A percentile compares a stretch with the other conserved stretches of the same genome.
phyloP scores from a whole-genome alignment of 2,797 vertebrate genomes.

The Hippopotamyrus pictus region DNA sequence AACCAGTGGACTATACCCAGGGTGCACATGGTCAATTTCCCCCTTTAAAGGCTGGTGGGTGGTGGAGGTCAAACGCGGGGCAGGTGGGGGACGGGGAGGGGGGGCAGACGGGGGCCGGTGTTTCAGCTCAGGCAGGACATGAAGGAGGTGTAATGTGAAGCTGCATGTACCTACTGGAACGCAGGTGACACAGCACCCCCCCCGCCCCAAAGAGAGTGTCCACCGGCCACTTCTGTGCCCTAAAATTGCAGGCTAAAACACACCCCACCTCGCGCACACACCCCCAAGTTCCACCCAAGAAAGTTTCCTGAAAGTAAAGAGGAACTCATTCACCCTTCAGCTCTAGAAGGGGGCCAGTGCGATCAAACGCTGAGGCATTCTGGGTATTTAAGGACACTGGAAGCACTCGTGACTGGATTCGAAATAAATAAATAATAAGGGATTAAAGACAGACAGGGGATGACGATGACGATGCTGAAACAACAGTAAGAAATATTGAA shows the following conservation, averaged over 20 bases:
- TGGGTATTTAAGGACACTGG: neutral
- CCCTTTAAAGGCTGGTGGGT: neutral
- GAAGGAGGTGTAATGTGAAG: neutral
- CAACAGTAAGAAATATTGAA: neutral
- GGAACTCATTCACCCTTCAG: slow-evolving; percentile 31
- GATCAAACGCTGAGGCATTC: slow-evolving; percentile 32
- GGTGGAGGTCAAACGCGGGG: neutral
- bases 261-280: slow-evolving; percentile 36
- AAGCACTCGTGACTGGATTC: neutral
- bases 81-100: neutral
- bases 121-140: neutral
- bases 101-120: neutral
- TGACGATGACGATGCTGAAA: neutral
- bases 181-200: neutral
- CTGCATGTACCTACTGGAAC: neutral
- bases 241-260: slow-evolving; percentile 55
- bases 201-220: slow-evolving; percentile 29
- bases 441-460: slow-evolving; percentile 26
- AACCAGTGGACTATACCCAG: neutral
- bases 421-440: slow-evolving; percentile 28
- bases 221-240: slow-evolving; percentile 32
- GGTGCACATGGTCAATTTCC: neutral
- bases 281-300: slow-evolving; percentile 32
- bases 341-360: slow-evolving; percentile 37
- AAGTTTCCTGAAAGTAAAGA: slow-evolving; percentile 49